Evolutionary conservation across 2,113 vertebrate species (phyloP).

Genomic region (Cryptotis parvus): DNA sequence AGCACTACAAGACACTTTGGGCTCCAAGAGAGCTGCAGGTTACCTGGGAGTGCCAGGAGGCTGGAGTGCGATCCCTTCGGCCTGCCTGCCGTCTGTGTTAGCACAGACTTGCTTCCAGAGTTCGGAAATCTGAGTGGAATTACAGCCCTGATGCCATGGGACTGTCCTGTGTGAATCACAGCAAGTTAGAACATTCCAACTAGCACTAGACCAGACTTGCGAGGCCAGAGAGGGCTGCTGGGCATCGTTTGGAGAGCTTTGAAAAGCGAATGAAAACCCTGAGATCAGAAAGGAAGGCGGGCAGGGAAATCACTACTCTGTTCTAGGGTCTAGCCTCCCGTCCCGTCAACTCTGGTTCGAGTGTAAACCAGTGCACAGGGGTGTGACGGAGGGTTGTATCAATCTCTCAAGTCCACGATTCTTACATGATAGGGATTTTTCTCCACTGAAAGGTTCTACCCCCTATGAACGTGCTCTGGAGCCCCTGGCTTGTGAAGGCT

Average conservation of each 20-base stretch:
- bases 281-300: constrained; percentile 77
- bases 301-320: constrained; percentile 45
- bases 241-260: constrained; percentile 44
- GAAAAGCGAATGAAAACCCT: constrained; percentile 77
- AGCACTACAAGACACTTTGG: neutral
- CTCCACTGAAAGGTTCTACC: constrained; percentile 37
- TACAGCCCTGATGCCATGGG: neutral
- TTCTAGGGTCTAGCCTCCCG: constrained; percentile 39
- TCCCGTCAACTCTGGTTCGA: constrained; percentile 50
- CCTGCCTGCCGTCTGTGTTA: neutral
- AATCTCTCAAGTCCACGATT: constrained; percentile 6
- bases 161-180: neutral
- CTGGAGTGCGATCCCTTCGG: neutral
- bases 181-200: neutral
- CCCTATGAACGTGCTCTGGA: neutral
- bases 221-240: constrained; percentile 47
- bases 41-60: neutral
- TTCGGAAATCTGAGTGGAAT: constrained; percentile 13
- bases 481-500: constrained; percentile 55
- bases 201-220: constrained; percentile 37
- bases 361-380: constrained; percentile 61
- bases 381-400: constrained; percentile 3
- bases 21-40: constrained; percentile 32
- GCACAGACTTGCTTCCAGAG: constrained; percentile 24
- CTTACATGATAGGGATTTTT: constrained; percentile 5